Conservation (phyloP, 2,113 vertebrate genomes). For the Pachypanchax playfairii region DNA sequence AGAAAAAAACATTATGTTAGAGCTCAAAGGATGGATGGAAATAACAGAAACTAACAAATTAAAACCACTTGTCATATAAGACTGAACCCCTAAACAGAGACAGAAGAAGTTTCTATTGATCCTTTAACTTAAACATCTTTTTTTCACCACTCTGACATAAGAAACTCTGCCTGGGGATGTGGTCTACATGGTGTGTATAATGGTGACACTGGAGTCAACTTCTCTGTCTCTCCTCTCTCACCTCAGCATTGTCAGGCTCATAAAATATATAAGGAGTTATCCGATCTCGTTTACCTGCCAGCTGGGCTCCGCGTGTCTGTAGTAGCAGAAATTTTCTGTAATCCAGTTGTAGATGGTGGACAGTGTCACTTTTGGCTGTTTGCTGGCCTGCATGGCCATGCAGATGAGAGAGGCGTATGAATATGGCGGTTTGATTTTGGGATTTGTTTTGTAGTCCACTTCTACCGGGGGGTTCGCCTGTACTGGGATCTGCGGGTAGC, state of each 20-base stretch:
- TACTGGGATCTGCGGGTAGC: conserved; percentile 57
- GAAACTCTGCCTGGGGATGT: background rate
- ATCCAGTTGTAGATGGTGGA: conserved; percentile 90
- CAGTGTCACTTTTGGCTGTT: conserved; percentile 84
- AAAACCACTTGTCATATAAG: conserved; percentile 40
- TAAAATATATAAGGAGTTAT: conserved; percentile 60
- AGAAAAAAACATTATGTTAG: conserved; percentile 54
- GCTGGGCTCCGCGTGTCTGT: conserved; percentile 87
- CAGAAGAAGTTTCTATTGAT: too few relatives aligned
- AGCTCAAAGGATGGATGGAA: conserved; percentile 49
- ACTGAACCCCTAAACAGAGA: conserved; percentile 6
- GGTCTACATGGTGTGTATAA: conserved; percentile 2
- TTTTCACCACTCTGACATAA: background rate
- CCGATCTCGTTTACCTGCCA: conserved; percentile 83
- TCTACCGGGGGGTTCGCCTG: conserved; percentile 71
- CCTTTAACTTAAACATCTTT: conserved; percentile 1
- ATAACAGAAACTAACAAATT: conserved; percentile 42
- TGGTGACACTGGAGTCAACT: conserved; percentile 58
- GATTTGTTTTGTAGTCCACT: conserved; percentile 83
- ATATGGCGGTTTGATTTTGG: conserved; percentile 84
- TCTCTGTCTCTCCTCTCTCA: conserved; percentile 29
- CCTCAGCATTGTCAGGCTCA: conserved; percentile 60
- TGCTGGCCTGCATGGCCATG: conserved; percentile 88
- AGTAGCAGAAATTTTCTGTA: conserved; percentile 88
- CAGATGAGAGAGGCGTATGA: conserved; percentile 88